Evolutionary conservation across 2,113 vertebrate species (phyloP).

Genomic region (Arothron firmamentum): DNA sequence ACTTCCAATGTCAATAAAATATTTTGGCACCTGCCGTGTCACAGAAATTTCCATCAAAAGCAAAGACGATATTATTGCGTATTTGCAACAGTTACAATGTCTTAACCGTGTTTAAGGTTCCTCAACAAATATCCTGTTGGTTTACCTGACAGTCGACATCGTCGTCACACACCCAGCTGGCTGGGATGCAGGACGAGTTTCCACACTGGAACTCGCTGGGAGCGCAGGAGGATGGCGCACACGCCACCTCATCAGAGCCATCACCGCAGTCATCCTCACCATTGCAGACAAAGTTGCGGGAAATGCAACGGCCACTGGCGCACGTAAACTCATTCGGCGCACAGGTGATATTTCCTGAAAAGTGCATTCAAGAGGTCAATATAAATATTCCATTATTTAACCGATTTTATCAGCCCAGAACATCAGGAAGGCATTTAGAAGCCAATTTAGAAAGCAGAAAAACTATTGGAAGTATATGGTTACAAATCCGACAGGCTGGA

Average conservation of each 20-base stretch:
- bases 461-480: too few relatives aligned
- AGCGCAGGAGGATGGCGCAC: constrained; percentile 83
- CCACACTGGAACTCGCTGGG: constrained; percentile 89
- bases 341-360: constrained; percentile 91
- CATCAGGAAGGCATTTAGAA: too few relatives aligned
- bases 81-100: too few relatives aligned
- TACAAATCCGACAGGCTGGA: too few relatives aligned
- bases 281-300: constrained; percentile 90
- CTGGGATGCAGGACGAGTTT: constrained; percentile 85
- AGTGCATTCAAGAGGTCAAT: background rate
- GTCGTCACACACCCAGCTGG: constrained; percentile 91
- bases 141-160: constrained; percentile 86
- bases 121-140: background rate
- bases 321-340: constrained; percentile 91
- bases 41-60: too few relatives aligned
- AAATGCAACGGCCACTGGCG: constrained; percentile 87
- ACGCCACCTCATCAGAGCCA: constrained; percentile 86
- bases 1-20: too few relatives aligned
- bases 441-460: too few relatives aligned
- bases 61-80: too few relatives aligned
- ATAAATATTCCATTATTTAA: too few relatives aligned
- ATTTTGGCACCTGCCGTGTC: too few relatives aligned
- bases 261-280: constrained; percentile 94
- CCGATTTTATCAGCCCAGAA: too few relatives aligned
- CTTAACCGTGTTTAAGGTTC: too few relatives aligned